Evolutionary conservation across 2,888 invertebrate genomes (phyloP), one percentile per base, ranked within the genome.

Genomic region (Nephrocerus scutellatus): DNA sequence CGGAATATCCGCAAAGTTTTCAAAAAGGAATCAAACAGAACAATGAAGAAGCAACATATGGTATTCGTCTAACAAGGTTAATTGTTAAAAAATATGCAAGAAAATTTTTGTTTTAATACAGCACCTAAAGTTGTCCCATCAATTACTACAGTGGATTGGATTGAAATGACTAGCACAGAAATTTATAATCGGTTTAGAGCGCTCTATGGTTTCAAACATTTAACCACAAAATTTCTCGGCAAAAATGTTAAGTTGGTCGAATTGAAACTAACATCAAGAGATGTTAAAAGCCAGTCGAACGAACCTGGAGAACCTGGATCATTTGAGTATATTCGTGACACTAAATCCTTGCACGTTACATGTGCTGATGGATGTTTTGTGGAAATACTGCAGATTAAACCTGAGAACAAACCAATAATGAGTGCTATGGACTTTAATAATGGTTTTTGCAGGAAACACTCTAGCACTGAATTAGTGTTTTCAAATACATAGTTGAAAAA

Each of bases 361-460:
- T 89, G 89, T 69, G 74, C 72, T 48, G 76, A 79, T 55, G 71
- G 71, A 35, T 73, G 70, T 49, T 81, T 75, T 70, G 67, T 90
- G 43, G 75, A 77, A 62, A 75, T 86, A 40, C 70, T 70, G 49
- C 73, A 74, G 51, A 50, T 90, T 39, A 74, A 77, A 55, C 64
- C 89, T 41, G 71, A 77, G 49, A 80, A 80, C 8, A 82, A 77
- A 61, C 81, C 75, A 62, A 70, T 75, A 53, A 86, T 92, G 77
- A 75, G 73, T 33, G 85, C 89, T 4, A 56, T 68, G 52, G 88
- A 89, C 60, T 95, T 95, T 71, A 79, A 79, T 65, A 90, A 90
- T 72, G 92, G 92, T 7, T 92, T 80, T 66, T 68, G 91, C 20
- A 77, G 75, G 56, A 81, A 81, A 12, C 35, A 43, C 5, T 30